Conservation (phyloP, 2,888 invertebrate genomes). For the Andricus quercusramuli region DNA sequence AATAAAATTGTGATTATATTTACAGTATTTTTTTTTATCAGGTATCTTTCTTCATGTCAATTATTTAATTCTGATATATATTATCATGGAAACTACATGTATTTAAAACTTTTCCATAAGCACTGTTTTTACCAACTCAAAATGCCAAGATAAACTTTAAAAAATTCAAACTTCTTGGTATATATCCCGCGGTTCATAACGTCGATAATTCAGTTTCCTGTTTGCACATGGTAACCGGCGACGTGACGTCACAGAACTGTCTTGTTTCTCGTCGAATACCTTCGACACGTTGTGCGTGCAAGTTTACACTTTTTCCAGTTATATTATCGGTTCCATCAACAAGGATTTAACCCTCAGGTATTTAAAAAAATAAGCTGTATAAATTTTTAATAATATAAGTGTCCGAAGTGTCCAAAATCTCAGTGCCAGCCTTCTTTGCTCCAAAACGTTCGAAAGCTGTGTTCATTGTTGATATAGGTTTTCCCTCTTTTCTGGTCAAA, state of each 20-base stretch:
- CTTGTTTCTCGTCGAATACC: constrained; percentile 57
- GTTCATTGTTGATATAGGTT: constrained; percentile 17
- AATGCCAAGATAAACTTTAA: neutral
- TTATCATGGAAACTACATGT: neutral
- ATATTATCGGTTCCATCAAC: constrained; percentile 49
- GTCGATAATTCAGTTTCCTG: constrained; percentile 57
- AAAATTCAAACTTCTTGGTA: neutral
- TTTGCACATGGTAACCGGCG: constrained; percentile 50
- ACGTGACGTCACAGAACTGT: constrained; percentile 64
- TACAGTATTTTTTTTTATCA: neutral
- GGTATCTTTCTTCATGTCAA: neutral
- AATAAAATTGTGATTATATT: too few species aligned
- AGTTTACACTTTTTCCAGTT: constrained; percentile 37
- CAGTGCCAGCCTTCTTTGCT: neutral
- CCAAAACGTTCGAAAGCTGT: constrained; percentile 4
- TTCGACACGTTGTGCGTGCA: constrained; percentile 64
- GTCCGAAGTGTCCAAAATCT: neutral
- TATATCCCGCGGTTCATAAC: constrained; percentile 13
- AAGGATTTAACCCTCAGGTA: constrained; percentile 52
- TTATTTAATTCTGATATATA: neutral
- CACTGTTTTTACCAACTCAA: neutral
- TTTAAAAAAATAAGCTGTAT: constrained; percentile 22
- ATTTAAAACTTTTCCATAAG: neutral
- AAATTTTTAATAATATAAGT: neutral
- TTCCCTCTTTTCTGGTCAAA: too few species aligned